phyloP scores from a whole-genome alignment of 2,113 vertebrate species.

The Hydrolagus affinis region DNA sequence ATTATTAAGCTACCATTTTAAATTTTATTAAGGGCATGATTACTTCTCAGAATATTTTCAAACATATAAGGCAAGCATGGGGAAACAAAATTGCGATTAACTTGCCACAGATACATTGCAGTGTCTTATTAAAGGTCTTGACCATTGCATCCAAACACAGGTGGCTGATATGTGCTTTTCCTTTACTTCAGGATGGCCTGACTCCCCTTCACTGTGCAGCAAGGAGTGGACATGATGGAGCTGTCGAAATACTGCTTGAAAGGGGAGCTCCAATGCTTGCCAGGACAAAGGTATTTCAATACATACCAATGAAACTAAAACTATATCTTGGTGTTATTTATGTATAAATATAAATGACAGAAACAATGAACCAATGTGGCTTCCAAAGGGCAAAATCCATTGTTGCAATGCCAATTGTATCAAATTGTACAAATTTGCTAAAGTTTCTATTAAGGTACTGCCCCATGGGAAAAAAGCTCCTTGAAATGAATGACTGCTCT shows the following conservation, averaged over 20 bases:
- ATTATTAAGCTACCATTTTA: neutral
- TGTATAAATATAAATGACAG: no score
- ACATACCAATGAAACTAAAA: no score
- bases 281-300: slow-evolving; percentile 75
- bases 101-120: neutral
- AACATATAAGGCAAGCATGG: neutral
- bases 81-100: neutral
- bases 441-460: no score
- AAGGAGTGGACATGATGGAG: slow-evolving; percentile 82
- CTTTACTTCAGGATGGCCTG: slow-evolving; percentile 73
- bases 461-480: no score
- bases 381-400: no score
- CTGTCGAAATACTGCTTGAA: slow-evolving; percentile 88
- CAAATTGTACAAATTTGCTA: no score
- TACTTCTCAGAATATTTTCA: no score
- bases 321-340: no score
- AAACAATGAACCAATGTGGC: no score
- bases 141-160: neutral
- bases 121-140: neutral
- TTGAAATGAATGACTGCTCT: no score
- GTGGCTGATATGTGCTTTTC: slow-evolving; percentile 33
- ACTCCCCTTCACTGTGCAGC: slow-evolving; percentile 93
- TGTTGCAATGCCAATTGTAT: no score
- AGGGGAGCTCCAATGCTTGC: slow-evolving; percentile 85
- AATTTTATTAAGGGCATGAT: neutral